These are phyloP conservation scores for Typhlichthys subterraneus DNA, from an alignment of 2,797 vertebrate species.

Conservation along the genomic window DNA sequence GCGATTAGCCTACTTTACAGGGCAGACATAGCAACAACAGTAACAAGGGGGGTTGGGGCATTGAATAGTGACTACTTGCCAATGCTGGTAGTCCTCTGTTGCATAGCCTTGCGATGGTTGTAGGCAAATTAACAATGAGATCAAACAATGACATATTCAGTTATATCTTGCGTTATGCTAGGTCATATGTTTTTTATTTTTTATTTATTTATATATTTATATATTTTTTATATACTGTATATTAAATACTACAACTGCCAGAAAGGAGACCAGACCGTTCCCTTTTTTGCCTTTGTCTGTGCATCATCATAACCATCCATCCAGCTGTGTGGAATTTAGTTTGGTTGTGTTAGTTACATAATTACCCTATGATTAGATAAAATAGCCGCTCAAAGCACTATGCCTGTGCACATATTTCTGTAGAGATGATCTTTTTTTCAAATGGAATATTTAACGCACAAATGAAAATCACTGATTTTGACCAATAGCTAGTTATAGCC, in stretches of 20 bases:
- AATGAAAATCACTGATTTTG: no score
- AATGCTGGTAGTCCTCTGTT: no score
- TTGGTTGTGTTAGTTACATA: slow-evolving; percentile 30
- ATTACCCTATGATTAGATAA: slow-evolving; percentile 25
- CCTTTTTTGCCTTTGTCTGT: slow-evolving; percentile 21
- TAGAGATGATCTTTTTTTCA: slow-evolving; percentile 4
- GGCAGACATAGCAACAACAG: no score
- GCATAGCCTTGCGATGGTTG: no score
- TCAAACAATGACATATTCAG: no score
- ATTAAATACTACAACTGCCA: slow-evolving; percentile 19
- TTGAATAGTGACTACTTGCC: no score
- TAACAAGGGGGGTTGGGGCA: no score
- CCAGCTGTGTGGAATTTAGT: slow-evolving; percentile 19
- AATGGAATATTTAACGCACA: neutral
- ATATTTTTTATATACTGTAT: neutral
- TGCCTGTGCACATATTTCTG: slow-evolving; percentile 11
- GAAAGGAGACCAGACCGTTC: neutral
- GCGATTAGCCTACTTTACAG: no score
- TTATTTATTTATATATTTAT: no score
- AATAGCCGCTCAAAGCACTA: slow-evolving; percentile 17
- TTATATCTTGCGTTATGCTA: no score
- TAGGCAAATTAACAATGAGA: no score
- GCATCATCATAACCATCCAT: slow-evolving; percentile 1
- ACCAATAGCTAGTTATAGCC: neutral
- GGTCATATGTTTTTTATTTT: no score